Conservation (phyloP, 1,140 invertebrate genomes). For the Pachypeltis micranthus region DNA sequence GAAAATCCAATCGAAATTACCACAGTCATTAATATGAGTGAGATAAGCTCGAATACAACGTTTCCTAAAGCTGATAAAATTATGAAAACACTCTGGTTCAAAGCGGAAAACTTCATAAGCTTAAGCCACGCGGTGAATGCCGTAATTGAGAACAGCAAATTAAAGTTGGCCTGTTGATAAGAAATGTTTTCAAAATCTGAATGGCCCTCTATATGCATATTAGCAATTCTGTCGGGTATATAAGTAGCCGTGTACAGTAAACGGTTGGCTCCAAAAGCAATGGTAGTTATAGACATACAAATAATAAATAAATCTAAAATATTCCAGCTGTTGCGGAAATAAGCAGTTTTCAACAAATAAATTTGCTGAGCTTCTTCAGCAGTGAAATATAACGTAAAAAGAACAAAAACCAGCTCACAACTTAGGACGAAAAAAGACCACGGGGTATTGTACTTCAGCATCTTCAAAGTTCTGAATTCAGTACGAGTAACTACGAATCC, state of each 20-base stretch:
- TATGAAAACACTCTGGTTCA: not conserved
- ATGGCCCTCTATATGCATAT: not conserved
- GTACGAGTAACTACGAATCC: not conserved
- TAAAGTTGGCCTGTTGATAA: not conserved
- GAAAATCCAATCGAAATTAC: not conserved
- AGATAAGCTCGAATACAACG: not conserved
- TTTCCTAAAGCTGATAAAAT: not conserved
- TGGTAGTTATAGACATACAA: not conserved
- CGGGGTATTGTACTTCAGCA: not conserved
- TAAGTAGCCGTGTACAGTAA: not conserved
- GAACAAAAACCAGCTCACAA: not conserved
- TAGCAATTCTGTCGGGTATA: not conserved
- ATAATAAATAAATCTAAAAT: not conserved
- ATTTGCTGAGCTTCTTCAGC: not conserved
- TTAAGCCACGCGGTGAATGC: not conserved
- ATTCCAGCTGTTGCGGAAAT: not conserved
- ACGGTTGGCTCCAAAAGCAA: not conserved
- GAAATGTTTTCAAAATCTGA: not conserved
- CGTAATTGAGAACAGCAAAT: not conserved
- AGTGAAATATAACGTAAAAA: not conserved
- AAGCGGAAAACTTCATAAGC: not conserved
- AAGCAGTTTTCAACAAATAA: not conserved
- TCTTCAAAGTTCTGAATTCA: not conserved
- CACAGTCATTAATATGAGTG: not conserved
- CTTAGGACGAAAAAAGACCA: not conserved